These are phyloP conservation scores for Apaloderma vittatum DNA, from an alignment of 2,113 vertebrate species.

Conservation along the genomic window DNA sequence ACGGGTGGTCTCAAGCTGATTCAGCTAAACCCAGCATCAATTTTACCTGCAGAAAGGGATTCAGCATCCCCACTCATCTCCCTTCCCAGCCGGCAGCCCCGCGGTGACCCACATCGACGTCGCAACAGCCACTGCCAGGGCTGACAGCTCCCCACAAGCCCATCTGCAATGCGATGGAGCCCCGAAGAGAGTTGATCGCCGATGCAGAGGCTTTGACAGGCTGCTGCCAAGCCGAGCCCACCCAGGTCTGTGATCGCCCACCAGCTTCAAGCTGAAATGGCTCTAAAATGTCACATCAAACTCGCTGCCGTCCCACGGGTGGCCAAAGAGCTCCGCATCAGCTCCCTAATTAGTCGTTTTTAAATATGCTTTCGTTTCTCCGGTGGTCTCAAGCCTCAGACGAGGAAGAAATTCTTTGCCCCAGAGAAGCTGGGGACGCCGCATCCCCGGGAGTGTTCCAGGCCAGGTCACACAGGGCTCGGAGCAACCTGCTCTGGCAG, in stretches of 20 bases:
- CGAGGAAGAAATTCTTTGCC: too few relatives aligned
- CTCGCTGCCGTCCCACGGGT: not conserved
- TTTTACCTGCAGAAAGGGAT: not conserved
- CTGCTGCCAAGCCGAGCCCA: not conserved
- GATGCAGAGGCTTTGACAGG: not conserved
- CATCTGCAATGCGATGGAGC: fast-evolving
- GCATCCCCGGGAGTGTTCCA: too few relatives aligned
- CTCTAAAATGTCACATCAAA: not conserved
- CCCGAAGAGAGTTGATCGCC: not conserved
- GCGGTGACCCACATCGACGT: not conserved
- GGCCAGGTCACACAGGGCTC: too few relatives aligned
- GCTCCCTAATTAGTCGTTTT: not conserved
- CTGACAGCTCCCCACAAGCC: not conserved
- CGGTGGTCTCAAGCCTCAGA: not conserved
- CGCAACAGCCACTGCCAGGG: not conserved
- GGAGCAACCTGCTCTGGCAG: too few relatives aligned
- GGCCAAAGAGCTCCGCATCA: not conserved
- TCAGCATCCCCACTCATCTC: not conserved
- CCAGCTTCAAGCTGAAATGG: not conserved
- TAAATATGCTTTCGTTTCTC: not conserved
- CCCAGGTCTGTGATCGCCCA: not conserved
- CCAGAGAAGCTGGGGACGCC: too few relatives aligned
- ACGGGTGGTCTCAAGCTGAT: not conserved
- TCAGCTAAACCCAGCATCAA: not conserved
- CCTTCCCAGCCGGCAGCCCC: not conserved